Evolutionary conservation across 2,888 invertebrate genomes (phyloP).

Genomic region (Drosophila yooni): DNA sequence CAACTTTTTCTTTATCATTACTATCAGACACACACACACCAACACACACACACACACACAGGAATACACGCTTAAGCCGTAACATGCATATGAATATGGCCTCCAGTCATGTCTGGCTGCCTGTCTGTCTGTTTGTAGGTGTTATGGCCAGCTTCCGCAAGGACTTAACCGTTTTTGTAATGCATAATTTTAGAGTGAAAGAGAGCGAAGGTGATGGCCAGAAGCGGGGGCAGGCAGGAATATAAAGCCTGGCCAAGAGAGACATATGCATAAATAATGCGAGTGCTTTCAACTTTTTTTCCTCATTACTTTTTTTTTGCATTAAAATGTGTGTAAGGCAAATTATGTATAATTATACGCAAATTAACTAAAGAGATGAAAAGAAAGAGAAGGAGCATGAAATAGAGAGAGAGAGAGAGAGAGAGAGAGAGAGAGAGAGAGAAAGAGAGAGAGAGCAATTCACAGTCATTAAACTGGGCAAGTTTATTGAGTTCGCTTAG

Average conservation of each 20-base stretch:
- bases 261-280: slow-evolving; percentile 75
- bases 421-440: not conserved
- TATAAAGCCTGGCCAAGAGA: not conserved
- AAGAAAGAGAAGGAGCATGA: not conserved
- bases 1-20: slow-evolving; percentile 78
- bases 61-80: slow-evolving; percentile 27
- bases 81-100: slow-evolving; percentile 77
- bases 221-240: not conserved
- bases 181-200: slow-evolving; percentile 71
- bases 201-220: slow-evolving; percentile 3
- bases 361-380: slow-evolving; percentile 66
- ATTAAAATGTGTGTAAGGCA: slow-evolving; percentile 55
- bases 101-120: slow-evolving; percentile 54
- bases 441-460: slow-evolving; percentile 8
- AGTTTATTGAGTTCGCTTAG: slow-evolving; percentile 76
- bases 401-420: not conserved
- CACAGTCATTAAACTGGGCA: slow-evolving; percentile 48
- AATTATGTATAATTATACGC: slow-evolving; percentile 74
- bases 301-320: slow-evolving; percentile 14
- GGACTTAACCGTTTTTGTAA: slow-evolving; percentile 81
- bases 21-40: slow-evolving; percentile 49
- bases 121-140: slow-evolving; percentile 63
- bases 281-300: slow-evolving; percentile 45
- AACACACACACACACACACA: not conserved
- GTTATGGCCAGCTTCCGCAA: slow-evolving; percentile 79